Percentiles rank a stretch among this genome's conserved stretches.
These are phyloP conservation scores for Gulo gulo DNA, from an alignment of 2,113 vertebrate species.

Conservation along the genomic window DNA sequence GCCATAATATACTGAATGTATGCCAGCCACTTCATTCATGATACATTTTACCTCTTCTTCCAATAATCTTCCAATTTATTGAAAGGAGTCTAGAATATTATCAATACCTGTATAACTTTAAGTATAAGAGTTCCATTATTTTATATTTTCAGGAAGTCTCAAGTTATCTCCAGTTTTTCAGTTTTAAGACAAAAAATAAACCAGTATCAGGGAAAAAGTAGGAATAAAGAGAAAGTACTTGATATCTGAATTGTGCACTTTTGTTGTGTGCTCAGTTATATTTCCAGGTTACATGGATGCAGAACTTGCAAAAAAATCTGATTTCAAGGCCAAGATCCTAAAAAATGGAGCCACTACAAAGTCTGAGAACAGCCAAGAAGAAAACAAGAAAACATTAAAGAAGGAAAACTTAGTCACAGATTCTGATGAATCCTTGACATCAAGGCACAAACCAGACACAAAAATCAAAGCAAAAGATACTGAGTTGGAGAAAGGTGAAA, in stretches of 20 bases:
- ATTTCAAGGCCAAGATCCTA: not conserved
- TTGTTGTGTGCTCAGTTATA: slow-evolving; percentile 58
- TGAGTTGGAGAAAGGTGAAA: not conserved
- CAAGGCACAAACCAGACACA: not conserved
- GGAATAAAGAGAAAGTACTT: not conserved
- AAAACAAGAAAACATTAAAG: not conserved
- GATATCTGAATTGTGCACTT: not conserved
- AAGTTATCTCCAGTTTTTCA: slow-evolving; percentile 5
- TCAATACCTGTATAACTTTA: slow-evolving; percentile 5
- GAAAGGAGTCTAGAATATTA: slow-evolving; percentile 9
- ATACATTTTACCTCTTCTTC: not conserved
- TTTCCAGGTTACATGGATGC: slow-evolving; percentile 57
- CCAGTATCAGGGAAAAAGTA: not conserved
- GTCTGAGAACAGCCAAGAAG: not conserved
- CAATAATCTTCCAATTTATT: not conserved
- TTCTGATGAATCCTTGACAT: not conserved
- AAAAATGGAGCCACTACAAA: not conserved
- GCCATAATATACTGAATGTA: not conserved
- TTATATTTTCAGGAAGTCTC: slow-evolving; percentile 27
- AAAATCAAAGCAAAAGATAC: not conserved
- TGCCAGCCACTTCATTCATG: not conserved
- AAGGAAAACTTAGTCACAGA: not conserved
- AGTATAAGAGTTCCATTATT: not conserved
- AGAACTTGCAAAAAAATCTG: not conserved
- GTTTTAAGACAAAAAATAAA: slow-evolving; percentile 22